phyloP scores from a whole-genome alignment of 2,888 invertebrate species.

The Machimus atricapillus region DNA sequence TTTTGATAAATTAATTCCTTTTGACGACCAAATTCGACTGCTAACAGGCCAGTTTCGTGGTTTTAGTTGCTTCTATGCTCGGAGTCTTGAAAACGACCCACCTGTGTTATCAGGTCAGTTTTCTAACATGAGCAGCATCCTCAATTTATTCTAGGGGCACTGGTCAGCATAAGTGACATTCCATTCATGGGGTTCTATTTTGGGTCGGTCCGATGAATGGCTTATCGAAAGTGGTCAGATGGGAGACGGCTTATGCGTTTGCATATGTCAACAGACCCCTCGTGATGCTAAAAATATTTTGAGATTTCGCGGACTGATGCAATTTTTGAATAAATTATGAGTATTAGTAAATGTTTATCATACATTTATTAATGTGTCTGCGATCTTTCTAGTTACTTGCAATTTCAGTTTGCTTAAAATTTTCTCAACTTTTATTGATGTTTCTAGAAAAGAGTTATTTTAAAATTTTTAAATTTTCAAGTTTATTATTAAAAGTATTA shows the following conservation, averaged over 20 bases:
- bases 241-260: not conserved
- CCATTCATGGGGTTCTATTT: slow-evolving; percentile 17
- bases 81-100: not conserved
- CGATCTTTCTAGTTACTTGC: not conserved
- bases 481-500: not conserved
- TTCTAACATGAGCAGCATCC: slow-evolving; percentile 15
- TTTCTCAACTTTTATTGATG: not conserved
- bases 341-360: not conserved
- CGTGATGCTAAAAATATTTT: slow-evolving; percentile 1
- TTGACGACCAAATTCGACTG: not conserved
- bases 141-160: slow-evolving; percentile 14
- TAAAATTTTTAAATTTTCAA: not conserved
- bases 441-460: not conserved
- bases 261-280: slow-evolving; percentile 9
- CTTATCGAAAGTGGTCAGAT: not conserved
- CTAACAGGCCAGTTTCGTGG: not conserved
- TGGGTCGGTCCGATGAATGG: slow-evolving; percentile 1
- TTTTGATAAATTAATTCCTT: not conserved
- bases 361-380: not conserved
- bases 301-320: not conserved
- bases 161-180: slow-evolving; percentile 15
- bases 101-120: not conserved
- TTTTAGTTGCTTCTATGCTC: not conserved
- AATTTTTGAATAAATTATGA: not conserved
- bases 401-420: not conserved